Evolutionary conservation across 2,888 invertebrate species (phyloP), one percentile per base, ranked within the genome.

Genomic region (Stegophylla sp.): DNA sequence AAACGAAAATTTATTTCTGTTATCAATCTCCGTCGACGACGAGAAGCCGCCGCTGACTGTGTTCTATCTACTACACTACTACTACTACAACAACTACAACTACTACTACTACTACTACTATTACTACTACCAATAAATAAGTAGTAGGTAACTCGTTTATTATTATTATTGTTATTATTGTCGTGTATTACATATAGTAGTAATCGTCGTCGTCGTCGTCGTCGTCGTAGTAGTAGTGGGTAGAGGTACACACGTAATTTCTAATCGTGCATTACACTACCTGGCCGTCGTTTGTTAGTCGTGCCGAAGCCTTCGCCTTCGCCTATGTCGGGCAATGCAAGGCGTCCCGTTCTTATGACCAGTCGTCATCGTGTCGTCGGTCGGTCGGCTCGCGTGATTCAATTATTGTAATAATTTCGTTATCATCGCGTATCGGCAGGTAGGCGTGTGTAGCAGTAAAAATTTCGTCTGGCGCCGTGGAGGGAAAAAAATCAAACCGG

Each of bases 401-500:
- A 5, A 7, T 34, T 34, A 34, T 34, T 7, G 7, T 34, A 34
- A 5, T 34, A 3, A 34, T 5, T 34, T 34, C 34, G 7, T 34
- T 34, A 34, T 34, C 7, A 34, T 34, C 7, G 7, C n/a, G 34
- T 34, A 34, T 34, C 7, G 34, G 3, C 34, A 3, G 34, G 3
- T 7, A 34, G 34, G 34, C 34, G 34, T 34, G 34, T 34, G 34
- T n/a, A n/a, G n/a, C n/a, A n/a, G n/a, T n/a, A n/a, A 34, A 34
- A 34, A 34, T 23, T 1, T 23, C 23, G n/a, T 53, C 20, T 20
- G 56, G 23, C 10, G n/a, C 20, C 20, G 20, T 12, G 23, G 23
- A 23, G 15, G 17, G 23, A 41, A 41, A 56, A 41, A 51, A 72
- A 72, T 20, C 41, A 34, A 51, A 69, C 51, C 51, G 51, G 69